Percentiles rank a stretch among this genome's conserved stretches.
Conservation (phyloP, 2,797 vertebrate genomes). For the Schizopygopsis pylzovi region DNA sequence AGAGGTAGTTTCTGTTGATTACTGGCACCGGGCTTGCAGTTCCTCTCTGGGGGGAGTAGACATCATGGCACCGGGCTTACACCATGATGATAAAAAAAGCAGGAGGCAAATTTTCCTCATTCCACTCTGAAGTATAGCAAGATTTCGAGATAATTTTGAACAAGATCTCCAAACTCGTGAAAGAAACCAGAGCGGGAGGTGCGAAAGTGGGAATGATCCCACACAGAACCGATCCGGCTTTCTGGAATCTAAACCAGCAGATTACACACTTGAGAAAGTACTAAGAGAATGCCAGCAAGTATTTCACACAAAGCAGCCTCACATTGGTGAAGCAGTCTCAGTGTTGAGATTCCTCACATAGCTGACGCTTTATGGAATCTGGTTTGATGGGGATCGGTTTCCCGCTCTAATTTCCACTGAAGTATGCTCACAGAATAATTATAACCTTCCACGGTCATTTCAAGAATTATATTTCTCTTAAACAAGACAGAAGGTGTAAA, state of each 20-base stretch:
- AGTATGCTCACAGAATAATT: conserved; percentile 13
- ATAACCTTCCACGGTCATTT: neutral
- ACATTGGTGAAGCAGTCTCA: conserved; percentile 16
- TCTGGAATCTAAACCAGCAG: conserved; percentile 33
- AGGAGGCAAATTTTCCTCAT: conserved; percentile 24
- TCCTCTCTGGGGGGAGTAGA: too few species aligned
- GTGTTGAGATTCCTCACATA: conserved; percentile 51
- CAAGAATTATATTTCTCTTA: neutral
- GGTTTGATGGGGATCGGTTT: conserved; percentile 35
- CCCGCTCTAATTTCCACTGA: conserved; percentile 16
- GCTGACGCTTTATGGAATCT: conserved; percentile 28
- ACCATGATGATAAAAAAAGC: conserved; percentile 40
- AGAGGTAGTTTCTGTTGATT: too few species aligned
- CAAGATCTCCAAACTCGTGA: neutral
- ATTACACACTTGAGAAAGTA: conserved; percentile 57
- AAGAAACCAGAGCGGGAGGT: conserved; percentile 42
- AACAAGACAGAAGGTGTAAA: neutral
- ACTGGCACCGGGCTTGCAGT: too few species aligned
- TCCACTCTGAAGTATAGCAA: neutral
- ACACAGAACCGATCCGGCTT: conserved; percentile 46
- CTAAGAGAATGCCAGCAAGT: conserved; percentile 52
- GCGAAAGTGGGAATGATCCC: conserved; percentile 35
- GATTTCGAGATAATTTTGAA: conserved; percentile 10
- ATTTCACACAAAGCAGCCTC: conserved; percentile 46
- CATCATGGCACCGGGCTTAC: too few species aligned